Percentiles rank a stretch among this genome's conserved stretches.
These are phyloP conservation scores for Conus ventricosus DNA, from an alignment of 1,140 invertebrate genomes.

Conservation along the genomic window DNA sequence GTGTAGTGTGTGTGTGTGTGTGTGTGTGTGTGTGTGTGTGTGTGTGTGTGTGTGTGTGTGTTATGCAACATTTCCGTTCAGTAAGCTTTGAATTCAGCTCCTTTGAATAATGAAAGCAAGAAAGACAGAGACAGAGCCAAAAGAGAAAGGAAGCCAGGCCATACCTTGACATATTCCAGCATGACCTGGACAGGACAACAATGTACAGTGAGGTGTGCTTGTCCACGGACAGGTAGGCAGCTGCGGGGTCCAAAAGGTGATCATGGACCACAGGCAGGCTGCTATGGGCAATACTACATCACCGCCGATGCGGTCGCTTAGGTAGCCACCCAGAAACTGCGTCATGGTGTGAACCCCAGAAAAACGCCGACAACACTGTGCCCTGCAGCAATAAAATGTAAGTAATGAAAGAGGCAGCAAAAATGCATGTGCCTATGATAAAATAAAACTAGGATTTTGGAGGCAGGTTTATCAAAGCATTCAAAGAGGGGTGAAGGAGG, in stretches of 20 bases:
- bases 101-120: too few relatives aligned
- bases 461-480: not conserved
- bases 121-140: too few relatives aligned
- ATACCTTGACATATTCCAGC: constrained; percentile 82
- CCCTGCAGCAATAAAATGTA: constrained; percentile 72
- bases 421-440: too few relatives aligned
- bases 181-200: constrained; percentile 80
- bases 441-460: not conserved
- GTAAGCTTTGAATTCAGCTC: too few relatives aligned
- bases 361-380: constrained; percentile 84
- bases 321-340: constrained; percentile 82
- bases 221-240: constrained; percentile 79
- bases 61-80: not conserved
- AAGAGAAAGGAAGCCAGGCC: not conserved
- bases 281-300: constrained; percentile 81
- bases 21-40: too few relatives aligned
- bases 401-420: not conserved
- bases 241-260: constrained; percentile 83
- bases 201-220: constrained; percentile 79
- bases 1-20: too few relatives aligned
- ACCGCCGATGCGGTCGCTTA: constrained; percentile 83
- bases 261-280: constrained; percentile 81
- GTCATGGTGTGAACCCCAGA: constrained; percentile 87
- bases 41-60: too few relatives aligned
- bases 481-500: not conserved